Evolutionary conservation across 2,113 vertebrate species (phyloP), one percentile per base, ranked within the genome.

Genomic region (Poeciliopsis prolifica): DNA sequence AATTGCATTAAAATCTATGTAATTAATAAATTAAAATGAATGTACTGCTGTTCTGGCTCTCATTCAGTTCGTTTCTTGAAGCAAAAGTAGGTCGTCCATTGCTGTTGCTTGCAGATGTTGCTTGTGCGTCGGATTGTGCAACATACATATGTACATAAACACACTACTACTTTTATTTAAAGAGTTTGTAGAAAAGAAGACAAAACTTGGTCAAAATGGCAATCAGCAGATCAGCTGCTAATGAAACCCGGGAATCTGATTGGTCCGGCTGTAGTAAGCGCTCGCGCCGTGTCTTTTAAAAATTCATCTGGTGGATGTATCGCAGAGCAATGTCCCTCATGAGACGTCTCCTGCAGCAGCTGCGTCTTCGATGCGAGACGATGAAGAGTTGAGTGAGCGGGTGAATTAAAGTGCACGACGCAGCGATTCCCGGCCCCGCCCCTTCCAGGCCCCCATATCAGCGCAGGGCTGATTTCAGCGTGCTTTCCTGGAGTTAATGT

Each of bases 401-500:
- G 76, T 87, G 79, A 87, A 86, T 78, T 91, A 68, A 82, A 82
- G 82, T 88, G 83, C 77, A 65, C 71, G 62, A 68, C 70, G 87
- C 79, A 80, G 87, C 81, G 88, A 86, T 85, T 82, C 80, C 80
- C 80, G 66, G 35, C n/a, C n/a, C 14, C 74, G 58, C 74, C 68
- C 42, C 85, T 10, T 3, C 10, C 35, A 37, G 11, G 10, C 10
- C 35, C 10, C 35, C 35, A 12, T 37, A 37, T 62, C 79, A 77
- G 71, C 80, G 75, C 83, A 68, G 37, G 61, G n/a, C 85, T 83
- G 85, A 88, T 89, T 87, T 72, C 89, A 88, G 82, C 78, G 78
- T 80, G 85, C 88, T 91, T 87, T 88, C 68, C 85, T 74, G 84
- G 81, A 89, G 90, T 87, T 91, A 89, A 92, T 93, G 90, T 84